Percentiles rank a stretch among this genome's conserved stretches.
Evolutionary conservation across 1,140 invertebrate genomes (phyloP).

Genomic region (Heliconius hermathena): DNA sequence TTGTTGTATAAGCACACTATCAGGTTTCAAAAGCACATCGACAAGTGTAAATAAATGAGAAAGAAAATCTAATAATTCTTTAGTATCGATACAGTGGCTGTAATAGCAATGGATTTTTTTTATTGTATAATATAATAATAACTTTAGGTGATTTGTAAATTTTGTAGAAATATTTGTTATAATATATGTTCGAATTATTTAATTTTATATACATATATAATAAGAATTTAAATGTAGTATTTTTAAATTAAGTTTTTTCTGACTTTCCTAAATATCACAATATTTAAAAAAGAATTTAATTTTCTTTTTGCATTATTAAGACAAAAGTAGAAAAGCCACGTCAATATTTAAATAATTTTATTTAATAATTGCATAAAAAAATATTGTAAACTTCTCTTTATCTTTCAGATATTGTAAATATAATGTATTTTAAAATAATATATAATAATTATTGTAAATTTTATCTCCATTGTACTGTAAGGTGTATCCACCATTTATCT

Average conservation of each 20-base stretch:
- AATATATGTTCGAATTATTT: background rate
- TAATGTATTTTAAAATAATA: constrained; percentile 19
- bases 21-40: constrained; percentile 28
- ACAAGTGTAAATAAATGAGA: background rate
- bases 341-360: background rate
- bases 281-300: too few species aligned
- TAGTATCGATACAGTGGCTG: background rate
- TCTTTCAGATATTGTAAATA: constrained; percentile 30
- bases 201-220: background rate
- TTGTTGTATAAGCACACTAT: background rate
- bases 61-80: background rate
- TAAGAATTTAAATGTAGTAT: too few species aligned
- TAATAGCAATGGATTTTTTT: background rate
- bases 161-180: background rate
- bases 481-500: constrained; percentile 23
- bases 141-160: background rate
- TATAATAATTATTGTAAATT: background rate
- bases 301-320: too few species aligned
- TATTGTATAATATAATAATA: background rate
- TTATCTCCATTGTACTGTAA: background rate
- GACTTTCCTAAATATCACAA: background rate
- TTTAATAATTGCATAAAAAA: background rate
- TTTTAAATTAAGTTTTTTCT: background rate
- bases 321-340: too few species aligned
- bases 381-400: too few species aligned